Conservation (phyloP, 2,888 invertebrate species). For the Hypolimnas misippus region DNA sequence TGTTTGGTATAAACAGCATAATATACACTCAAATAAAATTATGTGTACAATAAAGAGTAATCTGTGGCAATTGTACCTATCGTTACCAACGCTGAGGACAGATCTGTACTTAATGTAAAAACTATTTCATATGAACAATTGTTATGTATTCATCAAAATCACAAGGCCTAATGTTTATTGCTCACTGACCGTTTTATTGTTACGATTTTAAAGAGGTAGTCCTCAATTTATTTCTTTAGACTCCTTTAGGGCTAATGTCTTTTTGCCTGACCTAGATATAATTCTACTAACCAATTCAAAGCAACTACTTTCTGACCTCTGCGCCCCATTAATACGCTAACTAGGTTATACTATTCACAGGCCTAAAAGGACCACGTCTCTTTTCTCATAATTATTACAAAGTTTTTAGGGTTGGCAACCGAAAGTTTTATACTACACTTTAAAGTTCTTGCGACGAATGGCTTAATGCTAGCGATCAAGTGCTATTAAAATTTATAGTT, state of each 20-base stretch:
- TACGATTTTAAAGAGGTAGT: conserved; percentile 5
- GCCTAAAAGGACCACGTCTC: not conserved
- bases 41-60: not conserved
- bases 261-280: conserved; percentile 27
- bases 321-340: conserved; percentile 28
- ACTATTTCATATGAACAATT: not conserved
- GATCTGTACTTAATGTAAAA: too few relatives aligned
- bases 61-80: too few relatives aligned
- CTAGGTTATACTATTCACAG: conserved; percentile 23
- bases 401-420: not conserved
- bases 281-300: conserved; percentile 24
- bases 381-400: not conserved
- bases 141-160: not conserved
- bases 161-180: conserved; percentile 2
- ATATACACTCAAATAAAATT: not conserved
- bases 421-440: not conserved
- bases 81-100: too few relatives aligned
- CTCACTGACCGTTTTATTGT: not conserved
- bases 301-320: conserved; percentile 24
- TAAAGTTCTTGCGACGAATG: not conserved
- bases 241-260: conserved; percentile 30
- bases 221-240: conserved; percentile 19
- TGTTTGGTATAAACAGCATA: not conserved
- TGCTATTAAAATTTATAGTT: not conserved
- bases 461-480: not conserved